A percentile compares a stretch with the other conserved stretches of the same genome.
Evolutionary conservation across 2,888 invertebrate genomes (phyloP).

Genomic region (Bembecia ichneumoniformis): DNA sequence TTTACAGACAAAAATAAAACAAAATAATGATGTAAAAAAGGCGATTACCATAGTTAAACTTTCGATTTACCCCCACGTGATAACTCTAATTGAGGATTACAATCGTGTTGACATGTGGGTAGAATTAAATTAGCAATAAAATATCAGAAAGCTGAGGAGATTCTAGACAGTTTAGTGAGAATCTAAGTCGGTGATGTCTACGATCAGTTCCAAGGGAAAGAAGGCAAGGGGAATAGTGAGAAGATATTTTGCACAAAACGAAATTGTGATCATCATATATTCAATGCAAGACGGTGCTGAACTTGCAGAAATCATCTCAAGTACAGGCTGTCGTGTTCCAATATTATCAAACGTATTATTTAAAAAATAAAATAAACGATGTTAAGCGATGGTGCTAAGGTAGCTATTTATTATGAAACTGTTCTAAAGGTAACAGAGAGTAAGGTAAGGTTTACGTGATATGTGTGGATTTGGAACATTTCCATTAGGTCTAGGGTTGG

Average conservation of each 20-base stretch:
- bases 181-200: slow-evolving; percentile 5
- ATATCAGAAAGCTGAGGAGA: slow-evolving; percentile 5
- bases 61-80: not conserved
- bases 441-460: not conserved
- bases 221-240: slow-evolving; percentile 1
- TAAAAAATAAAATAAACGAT: not conserved
- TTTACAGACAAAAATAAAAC: slow-evolving; percentile 54
- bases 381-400: not conserved
- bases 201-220: slow-evolving; percentile 5
- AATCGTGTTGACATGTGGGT: slow-evolving; percentile 8
- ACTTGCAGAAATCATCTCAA: not conserved
- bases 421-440: not conserved
- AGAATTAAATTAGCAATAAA: slow-evolving; percentile 7
- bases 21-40: slow-evolving; percentile 39
- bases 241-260: not conserved
- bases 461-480: not conserved
- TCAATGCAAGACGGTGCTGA: not conserved
- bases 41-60: slow-evolving; percentile 21
- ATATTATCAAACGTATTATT: not conserved
- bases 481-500: not conserved
- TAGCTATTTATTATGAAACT: not conserved
- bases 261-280: not conserved
- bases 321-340: not conserved
- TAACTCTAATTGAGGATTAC: not conserved
- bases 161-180: not conserved